These are phyloP conservation scores for Malacoctenus gilli DNA, from an alignment of 2,797 vertebrate genomes.

Conservation along the genomic window DNA sequence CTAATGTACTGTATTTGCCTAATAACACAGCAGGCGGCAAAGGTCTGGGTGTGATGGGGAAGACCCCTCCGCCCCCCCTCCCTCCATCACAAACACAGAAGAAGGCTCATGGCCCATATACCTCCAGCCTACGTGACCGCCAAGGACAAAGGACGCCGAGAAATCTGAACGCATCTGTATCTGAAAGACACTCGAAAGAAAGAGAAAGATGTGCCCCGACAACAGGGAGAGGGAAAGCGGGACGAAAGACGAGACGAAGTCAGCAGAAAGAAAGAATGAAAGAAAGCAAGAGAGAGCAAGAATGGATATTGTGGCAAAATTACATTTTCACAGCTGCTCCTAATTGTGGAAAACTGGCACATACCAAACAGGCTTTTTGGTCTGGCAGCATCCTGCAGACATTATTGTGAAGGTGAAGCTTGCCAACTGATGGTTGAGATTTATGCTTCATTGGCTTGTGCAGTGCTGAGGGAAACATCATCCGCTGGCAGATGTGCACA, in stretches of 20 bases:
- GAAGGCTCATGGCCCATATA: conserved; percentile 41
- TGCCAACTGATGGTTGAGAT: conserved; percentile 63
- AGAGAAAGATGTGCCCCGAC: too few species aligned
- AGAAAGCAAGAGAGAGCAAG: conserved; percentile 7
- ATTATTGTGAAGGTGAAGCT: conserved; percentile 58
- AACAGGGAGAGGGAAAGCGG: too few species aligned
- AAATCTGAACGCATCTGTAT: too few species aligned
- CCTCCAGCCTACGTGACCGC: conserved; percentile 52
- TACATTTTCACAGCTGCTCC: too few species aligned
- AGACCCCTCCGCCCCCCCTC: conserved; percentile 27
- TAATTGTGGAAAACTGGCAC: conserved; percentile 17
- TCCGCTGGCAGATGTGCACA: conserved; percentile 74
- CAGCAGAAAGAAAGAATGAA: conserved; percentile 1
- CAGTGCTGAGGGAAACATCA: conserved; percentile 69
- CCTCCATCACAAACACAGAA: conserved; percentile 34
- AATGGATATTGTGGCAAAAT: not conserved
- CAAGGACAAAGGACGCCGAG: conserved; percentile 58
- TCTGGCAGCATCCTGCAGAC: conserved; percentile 34
- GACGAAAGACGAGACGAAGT: too few species aligned
- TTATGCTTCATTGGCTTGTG: conserved; percentile 59
- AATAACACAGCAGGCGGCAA: conserved; percentile 77
- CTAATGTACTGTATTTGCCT: conserved; percentile 73
- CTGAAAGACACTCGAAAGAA: too few species aligned
- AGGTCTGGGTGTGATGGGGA: conserved; percentile 64
- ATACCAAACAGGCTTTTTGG: conserved; percentile 13